Base-by-base conservation (phyloP, 2,797 vertebrate genomes). In the Labeo calbasu region DNA sequence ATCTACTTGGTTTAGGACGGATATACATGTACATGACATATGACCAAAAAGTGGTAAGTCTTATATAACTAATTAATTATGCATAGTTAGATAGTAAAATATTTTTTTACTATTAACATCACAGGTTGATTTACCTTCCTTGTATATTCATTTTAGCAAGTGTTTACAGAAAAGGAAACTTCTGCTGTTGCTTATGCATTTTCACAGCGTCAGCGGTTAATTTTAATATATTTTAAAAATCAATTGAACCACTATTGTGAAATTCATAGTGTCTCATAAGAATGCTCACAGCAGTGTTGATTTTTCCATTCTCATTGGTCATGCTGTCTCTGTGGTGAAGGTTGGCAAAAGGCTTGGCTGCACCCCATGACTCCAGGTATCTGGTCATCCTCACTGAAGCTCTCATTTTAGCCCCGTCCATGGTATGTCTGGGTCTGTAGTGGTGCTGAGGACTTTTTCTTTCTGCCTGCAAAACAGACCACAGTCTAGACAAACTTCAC, bases 351-450 rank as follows among this genome's bases (percentile, higher is more conserved):
- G 98, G 98, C 89, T 99, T 99, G 90, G 97, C 98, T 0, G 98
- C 98, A 23, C 98, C 98, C 98, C 98, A 99, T 10, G 98, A 99
- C 90, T 99, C 98, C 93, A 99, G 93, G 91, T 99, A 99, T 21
- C 97, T 95, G 17, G 98, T 99, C 98, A 99, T 99, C 90, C 98
- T 94, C 63, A 99, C 98, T 0, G 98, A 99, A 0, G 97, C 98
- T 90, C 98, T 96, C 98, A 98, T 99, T 92, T 98, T 99, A 77
- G 96, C 96, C 68, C 96, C 95, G 0, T 99, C 95, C 1, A 97
- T 88, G 0, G 96, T 95, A 3, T 97, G 94, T 7, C 97, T 95
- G 21, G 97, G 95, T 81, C 97, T 94, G 82, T 97, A 94, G 73
- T 96, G 94, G 79, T 98, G 92, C 89, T 96, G 95, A 0, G 98